A percentile compares a stretch with the other conserved stretches of the same genome.
Conservation (phyloP, 2,888 invertebrate species). For the Alloplasta piceator region DNA sequence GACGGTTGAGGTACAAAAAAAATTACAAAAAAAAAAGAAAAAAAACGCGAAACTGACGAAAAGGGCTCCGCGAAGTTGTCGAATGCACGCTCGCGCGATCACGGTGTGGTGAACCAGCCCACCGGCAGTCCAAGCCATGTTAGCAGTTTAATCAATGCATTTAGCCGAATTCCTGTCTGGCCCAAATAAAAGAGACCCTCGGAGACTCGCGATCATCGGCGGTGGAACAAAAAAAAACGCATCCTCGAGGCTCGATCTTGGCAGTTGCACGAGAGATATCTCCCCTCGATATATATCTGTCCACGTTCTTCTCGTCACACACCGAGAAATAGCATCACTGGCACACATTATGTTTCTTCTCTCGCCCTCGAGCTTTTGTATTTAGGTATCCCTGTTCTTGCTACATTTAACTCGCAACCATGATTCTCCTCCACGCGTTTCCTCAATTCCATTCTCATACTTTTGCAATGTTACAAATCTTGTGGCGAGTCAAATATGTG, state of each 20-base stretch:
- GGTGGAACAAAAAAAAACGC: slow-evolving; percentile 72
- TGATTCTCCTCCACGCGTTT: slow-evolving; percentile 41
- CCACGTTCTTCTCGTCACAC: slow-evolving; percentile 20
- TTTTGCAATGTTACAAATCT: slow-evolving; percentile 9
- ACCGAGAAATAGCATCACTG: background rate
- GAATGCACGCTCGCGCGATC: slow-evolving; percentile 71
- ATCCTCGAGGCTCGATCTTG: slow-evolving; percentile 51
- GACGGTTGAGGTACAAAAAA: slow-evolving; percentile 47
- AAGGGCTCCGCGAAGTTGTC: slow-evolving; percentile 72
- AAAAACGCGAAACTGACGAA: slow-evolving; percentile 60
- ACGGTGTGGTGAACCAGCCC: slow-evolving; percentile 72
- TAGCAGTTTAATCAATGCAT: slow-evolving; percentile 83
- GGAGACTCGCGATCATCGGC: slow-evolving; percentile 72
- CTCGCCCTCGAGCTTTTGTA: background rate
- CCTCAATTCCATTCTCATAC: slow-evolving; percentile 41
- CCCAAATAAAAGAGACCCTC: slow-evolving; percentile 81
- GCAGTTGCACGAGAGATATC: slow-evolving; percentile 21
- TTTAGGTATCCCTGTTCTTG: background rate
- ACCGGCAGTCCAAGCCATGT: slow-evolving; percentile 81
- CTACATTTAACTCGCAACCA: slow-evolving; percentile 14
- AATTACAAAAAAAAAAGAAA: slow-evolving; percentile 13
- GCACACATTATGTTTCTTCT: slow-evolving; percentile 17
- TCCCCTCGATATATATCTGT: slow-evolving; percentile 1
- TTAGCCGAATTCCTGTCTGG: slow-evolving; percentile 83
- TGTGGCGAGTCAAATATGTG: background rate